Evolutionary conservation across 2,113 vertebrate genomes (phyloP), one percentile per base, ranked within the genome.

Genomic region (Neodon shergylaensis): DNA sequence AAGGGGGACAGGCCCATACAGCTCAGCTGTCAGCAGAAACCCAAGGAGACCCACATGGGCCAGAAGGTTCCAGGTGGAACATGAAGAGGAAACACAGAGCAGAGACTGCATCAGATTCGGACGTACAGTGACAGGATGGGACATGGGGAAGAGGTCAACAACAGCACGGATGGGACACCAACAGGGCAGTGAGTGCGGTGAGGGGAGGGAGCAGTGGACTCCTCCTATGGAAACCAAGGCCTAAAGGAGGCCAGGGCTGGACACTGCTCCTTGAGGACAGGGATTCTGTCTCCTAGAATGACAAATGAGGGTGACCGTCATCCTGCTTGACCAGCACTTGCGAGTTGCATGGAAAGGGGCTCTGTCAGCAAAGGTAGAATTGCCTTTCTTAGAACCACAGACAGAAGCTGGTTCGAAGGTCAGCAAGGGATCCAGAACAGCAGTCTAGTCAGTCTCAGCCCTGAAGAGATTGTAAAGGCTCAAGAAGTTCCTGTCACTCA

Each of bases 51-150:
- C 10, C 31, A 0, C 58, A 89, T 96, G 94, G 97, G 96, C 97
- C 85, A 94, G 88, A 98, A 93, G 82, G 49, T 95, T 98, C 98
- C 93, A 98, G 98, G 98, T 92, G 47, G 95, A 92, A 99, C 96
- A 97, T 98, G 97, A 96, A 97, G 97, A 98, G 97, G 98, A 68
- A 98, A 99, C 98, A 99, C 95, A 98, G 98, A 98, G 98, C 98
- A 98, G 98, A 98, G 98, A 98, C 96, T 24, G 98, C 93, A 3
- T 98, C 92, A 47, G 95, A 97, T 97, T 96, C 52, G 98, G 98
- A 99, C 98, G 95, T 94, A 99, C 98, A 98, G 98, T 28, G 96
- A 99, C 98, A 98, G 97, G 97, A 99, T 98, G 98, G 72, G 44
- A 98, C 98, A 98, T 4, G 96, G 98, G 97, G 74, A 97, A 96